phyloP scores from a whole-genome alignment of 2,113 vertebrate species.

The Polypterus senegalus region DNA sequence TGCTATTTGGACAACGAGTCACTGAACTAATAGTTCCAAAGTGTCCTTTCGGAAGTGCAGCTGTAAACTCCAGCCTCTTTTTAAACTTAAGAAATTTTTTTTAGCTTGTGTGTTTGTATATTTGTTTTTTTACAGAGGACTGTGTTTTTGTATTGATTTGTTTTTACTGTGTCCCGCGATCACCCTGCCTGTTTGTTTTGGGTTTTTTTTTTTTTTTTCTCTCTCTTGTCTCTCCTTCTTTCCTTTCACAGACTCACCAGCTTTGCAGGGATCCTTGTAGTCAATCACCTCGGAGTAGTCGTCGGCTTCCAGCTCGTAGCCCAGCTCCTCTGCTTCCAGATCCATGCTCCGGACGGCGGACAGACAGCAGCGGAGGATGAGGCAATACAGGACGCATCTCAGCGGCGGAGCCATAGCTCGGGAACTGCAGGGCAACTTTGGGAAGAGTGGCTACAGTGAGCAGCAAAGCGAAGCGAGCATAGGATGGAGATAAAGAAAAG shows the following conservation, averaged over 20 bases:
- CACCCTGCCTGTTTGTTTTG: neutral
- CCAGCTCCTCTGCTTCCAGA: slow-evolving; percentile 44
- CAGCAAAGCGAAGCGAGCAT: slow-evolving; percentile 22
- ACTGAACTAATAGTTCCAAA: no score
- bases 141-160: no score
- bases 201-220: neutral
- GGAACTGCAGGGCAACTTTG: slow-evolving; percentile 30
- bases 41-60: no score
- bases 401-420: slow-evolving; percentile 51
- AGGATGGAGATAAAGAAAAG: slow-evolving; percentile 16
- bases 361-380: slow-evolving; percentile 40
- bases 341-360: slow-evolving; percentile 39
- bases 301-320: slow-evolving; percentile 45
- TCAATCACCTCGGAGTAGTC: slow-evolving; percentile 50
- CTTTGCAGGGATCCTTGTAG: slow-evolving; percentile 62
- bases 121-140: no score
- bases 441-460: slow-evolving; percentile 39
- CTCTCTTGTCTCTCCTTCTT: no score
- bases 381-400: slow-evolving; percentile 50
- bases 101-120: no score
- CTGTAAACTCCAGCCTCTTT: no score
- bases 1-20: no score
- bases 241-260: slow-evolving; percentile 27
- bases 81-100: no score
- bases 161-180: no score